Evolutionary conservation across 2,888 invertebrate species (phyloP).

Genomic region (Temnothorax ravouxi): DNA sequence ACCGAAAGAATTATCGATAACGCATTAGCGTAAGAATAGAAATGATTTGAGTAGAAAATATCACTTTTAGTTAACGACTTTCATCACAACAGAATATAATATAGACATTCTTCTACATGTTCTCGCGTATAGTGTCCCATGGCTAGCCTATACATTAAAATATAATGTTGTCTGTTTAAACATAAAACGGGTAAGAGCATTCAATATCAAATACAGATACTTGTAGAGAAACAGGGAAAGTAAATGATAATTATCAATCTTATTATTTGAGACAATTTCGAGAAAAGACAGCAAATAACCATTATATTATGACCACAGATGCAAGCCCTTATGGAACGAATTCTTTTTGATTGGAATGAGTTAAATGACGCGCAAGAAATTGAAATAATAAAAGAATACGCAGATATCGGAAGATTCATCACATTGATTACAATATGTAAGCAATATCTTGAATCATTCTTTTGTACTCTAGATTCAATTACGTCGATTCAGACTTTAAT

Average conservation of each 20-base stretch:
- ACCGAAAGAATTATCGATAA: background rate
- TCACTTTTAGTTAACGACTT: conserved; percentile 42
- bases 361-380: conserved; percentile 16
- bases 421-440: conserved; percentile 25
- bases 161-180: conserved; percentile 29
- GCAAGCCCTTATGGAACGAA: background rate
- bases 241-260: background rate
- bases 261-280: background rate
- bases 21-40: background rate
- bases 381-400: conserved; percentile 48
- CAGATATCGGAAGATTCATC: background rate
- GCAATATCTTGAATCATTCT: conserved; percentile 1
- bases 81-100: conserved; percentile 31
- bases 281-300: background rate
- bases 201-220: background rate
- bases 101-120: conserved; percentile 34
- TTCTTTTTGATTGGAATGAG: conserved; percentile 24
- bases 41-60: background rate
- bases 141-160: conserved; percentile 37
- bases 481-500: background rate
- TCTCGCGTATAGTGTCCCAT: conserved; percentile 28
- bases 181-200: conserved; percentile 5
- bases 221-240: background rate
- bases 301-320: conserved; percentile 18
- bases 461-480: background rate